A percentile compares a stretch with the other conserved stretches of the same genome.
Evolutionary conservation across 2,113 vertebrate species (phyloP).

Genomic region (Lepus timidus): DNA sequence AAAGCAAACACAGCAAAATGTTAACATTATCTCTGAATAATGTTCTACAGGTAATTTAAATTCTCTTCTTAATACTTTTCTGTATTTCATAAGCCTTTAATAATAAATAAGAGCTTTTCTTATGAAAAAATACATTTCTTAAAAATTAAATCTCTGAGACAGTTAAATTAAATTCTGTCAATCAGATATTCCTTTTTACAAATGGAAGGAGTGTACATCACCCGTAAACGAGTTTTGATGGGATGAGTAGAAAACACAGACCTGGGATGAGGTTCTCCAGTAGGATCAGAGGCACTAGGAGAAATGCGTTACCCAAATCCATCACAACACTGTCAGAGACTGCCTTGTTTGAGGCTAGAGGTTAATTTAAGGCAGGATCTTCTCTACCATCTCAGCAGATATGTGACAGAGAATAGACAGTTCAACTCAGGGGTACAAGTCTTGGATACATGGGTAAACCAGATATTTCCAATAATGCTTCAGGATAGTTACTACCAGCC

Average conservation of each 20-base stretch:
- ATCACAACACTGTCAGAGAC: not conserved
- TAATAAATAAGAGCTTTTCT: slow-evolving; percentile 47
- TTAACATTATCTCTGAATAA: not conserved
- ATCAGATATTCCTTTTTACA: not conserved
- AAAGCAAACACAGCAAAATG: slow-evolving; percentile 51
- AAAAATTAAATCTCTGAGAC: slow-evolving; percentile 32
- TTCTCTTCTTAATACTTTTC: slow-evolving; percentile 51
- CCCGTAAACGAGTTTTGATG: not conserved
- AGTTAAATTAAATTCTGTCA: slow-evolving; percentile 35
- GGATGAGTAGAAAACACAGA: not conserved
- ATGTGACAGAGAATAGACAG: not conserved
- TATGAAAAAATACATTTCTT: slow-evolving; percentile 34
- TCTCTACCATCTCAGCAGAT: not conserved
- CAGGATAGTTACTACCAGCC: not conserved
- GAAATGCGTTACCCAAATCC: not conserved
- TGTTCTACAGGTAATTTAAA: slow-evolving; percentile 29
- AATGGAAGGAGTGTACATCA: not conserved
- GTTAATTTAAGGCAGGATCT: not conserved
- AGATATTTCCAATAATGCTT: not conserved
- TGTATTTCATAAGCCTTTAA: slow-evolving; percentile 44
- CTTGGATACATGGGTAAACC: not conserved
- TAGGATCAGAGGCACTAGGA: not conserved
- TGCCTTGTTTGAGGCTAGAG: not conserved
- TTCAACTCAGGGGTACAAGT: not conserved
- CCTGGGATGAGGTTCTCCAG: not conserved